Evolutionary conservation across 2,113 vertebrate genomes (phyloP), one percentile per base, ranked within the genome.

Genomic region (Caranx ignobilis): DNA sequence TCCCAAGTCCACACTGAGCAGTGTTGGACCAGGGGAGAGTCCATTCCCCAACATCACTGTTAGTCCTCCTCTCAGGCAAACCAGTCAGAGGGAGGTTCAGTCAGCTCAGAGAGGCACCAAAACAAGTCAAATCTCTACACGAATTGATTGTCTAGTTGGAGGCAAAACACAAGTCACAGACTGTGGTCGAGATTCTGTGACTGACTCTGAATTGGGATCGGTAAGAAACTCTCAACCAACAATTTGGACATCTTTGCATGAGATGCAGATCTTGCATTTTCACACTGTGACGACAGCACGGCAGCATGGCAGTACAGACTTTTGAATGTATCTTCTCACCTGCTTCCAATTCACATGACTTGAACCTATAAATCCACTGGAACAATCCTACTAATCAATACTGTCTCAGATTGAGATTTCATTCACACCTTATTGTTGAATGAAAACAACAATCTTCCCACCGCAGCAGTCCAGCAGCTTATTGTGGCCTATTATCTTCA

Each of bases 191-290:
- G 82, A 82, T 32, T 92, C 90, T 0, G 67, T 90, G 80, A 75
- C 80, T 1, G 91, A 90, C 71, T 93, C 90, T 47, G 91, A 88
- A 54, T 65, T 87, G 82, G 92, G 90, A 83, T 93, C 85, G 93
- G 92, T 94, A 92, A 94, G 93, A 81, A 52, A 1, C 3, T n/a
- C 32, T 18, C 3, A 13, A 61, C 10, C 4, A 7, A 13, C 5
- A 1, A 4, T 5, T 48, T 3, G 4, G 67, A 68, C 15, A 72
- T 21, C 48, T 56, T 55, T 82, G 84, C 89, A 89, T 85, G 71
- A 81, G 54, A 71, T 3, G 5, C 65, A 71, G 62, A 56, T 3
- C 13, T 41, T 50, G 41, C 39, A 54, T 45, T 63, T 39, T 59
- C 12, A 64, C 19, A 50, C 50, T n/a, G 3, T 70, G 80, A 63